phyloP scores from a whole-genome alignment of 2,888 invertebrate species.

The Monochamus alternatus region DNA sequence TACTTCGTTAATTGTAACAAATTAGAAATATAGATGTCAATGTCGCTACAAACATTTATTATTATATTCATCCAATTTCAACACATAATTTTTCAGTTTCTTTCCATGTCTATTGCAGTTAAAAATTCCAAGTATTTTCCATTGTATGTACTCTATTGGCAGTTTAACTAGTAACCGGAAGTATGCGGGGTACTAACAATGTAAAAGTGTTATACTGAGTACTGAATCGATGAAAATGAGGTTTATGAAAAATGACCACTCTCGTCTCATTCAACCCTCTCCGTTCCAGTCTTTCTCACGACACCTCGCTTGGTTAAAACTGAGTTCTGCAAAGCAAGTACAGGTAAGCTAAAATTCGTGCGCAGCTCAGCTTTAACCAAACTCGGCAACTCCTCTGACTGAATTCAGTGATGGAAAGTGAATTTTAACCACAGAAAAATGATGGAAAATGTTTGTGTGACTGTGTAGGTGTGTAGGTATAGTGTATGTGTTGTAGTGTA shows the following conservation, averaged over 20 bases:
- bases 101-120: too few species aligned
- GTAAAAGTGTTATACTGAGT: conserved; percentile 10
- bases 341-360: conserved; percentile 13
- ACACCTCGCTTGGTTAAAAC: conserved; percentile 20
- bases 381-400: conserved; percentile 16
- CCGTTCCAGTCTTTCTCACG: neutral
- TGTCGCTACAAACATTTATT: neutral
- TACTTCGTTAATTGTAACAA: too few species aligned
- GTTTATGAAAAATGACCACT: conserved; percentile 1
- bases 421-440: conserved; percentile 34
- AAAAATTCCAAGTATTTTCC: too few species aligned
- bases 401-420: conserved; percentile 35
- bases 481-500: conserved; percentile 54
- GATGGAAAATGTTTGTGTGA: conserved; percentile 37
- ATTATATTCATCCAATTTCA: neutral
- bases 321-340: conserved; percentile 17
- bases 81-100: too few species aligned
- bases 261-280: conserved; percentile 3
- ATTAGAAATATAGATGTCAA: neutral
- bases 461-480: conserved; percentile 42
- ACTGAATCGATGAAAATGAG: neutral
- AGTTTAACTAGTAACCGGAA: neutral
- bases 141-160: neutral
- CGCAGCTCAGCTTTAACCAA: conserved; percentile 22
- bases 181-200: neutral